Conservation (phyloP, 2,113 vertebrate species). For the Jacana jacana region DNA sequence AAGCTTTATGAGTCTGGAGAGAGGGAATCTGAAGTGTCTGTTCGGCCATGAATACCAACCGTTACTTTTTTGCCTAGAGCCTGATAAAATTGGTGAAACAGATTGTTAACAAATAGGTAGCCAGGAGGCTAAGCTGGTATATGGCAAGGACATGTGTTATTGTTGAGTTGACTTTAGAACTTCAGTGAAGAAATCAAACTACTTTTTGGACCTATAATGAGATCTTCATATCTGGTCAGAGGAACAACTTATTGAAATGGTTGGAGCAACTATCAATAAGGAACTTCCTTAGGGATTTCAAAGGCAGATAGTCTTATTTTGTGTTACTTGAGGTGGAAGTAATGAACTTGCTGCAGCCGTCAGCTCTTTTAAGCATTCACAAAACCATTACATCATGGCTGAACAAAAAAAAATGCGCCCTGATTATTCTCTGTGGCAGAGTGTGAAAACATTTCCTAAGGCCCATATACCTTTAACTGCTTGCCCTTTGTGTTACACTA, state of each 20-base stretch:
- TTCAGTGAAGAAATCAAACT: background rate
- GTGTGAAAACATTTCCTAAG: constrained; percentile 36
- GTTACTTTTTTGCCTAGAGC: background rate
- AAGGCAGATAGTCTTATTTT: background rate
- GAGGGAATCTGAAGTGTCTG: background rate
- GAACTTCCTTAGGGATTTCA: background rate
- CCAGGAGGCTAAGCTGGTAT: background rate
- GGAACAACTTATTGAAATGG: background rate
- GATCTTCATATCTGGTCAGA: background rate
- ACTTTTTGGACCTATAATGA: background rate
- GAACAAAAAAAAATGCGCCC: background rate
- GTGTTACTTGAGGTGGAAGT: background rate
- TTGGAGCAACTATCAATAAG: background rate
- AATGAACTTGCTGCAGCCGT: constrained; percentile 12
- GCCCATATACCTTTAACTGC: background rate
- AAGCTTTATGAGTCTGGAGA: background rate
- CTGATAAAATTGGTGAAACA: background rate
- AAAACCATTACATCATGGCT: background rate
- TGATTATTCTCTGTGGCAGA: background rate
- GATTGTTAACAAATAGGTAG: background rate
- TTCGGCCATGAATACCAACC: background rate
- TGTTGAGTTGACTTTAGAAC: background rate
- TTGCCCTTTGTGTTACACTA: background rate
- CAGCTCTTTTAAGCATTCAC: background rate
- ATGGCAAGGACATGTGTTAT: background rate